Base-by-base conservation (phyloP, 2,888 invertebrate species). In the Lasioglossum malachurum region DNA sequence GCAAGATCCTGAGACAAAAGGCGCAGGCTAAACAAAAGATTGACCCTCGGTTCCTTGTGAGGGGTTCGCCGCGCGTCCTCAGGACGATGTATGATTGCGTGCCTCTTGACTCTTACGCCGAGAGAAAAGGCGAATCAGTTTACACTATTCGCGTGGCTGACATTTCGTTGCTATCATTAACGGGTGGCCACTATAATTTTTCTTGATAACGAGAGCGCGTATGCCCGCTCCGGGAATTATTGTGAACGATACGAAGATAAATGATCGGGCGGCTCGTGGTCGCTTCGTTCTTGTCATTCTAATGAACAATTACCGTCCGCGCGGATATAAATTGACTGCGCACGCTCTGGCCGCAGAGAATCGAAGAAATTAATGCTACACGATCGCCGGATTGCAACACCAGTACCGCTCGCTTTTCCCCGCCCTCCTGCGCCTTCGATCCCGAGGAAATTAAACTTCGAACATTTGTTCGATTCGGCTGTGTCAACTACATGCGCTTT, bases 1-100 rank as follows among this genome's bases (percentile, higher is more conserved):
- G 88, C 88, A 60, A 88, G 83, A 81, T 81, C 46, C 81, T 38
- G 84, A 79, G 67, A 88, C 88, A 88, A 88, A 88, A 86, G 88
- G 49, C 75, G 76, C 72, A 74, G 27, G 71, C 60, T 31, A 75
- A 87, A 87, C 80, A 87, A 87, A 87, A 87, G 83, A 83, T 74
- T 87, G 87, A 87, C 83, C 87, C 76, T 69, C 71, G 80, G 75
- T 83, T 81, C 78, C 75, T 87, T 78, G 87, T 67, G 80, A 78
- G 81, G 78, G 57, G 44, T 49, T 44, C 69, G 57, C 74, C 49
- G 57, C 71, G 60, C 76, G 75, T 83, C 73, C 80, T 74, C 69
- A n/a, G 73, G 44, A 81, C 80, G 87, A 87, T 74, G 83, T 87
- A 87, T 77, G 87, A 81, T 78, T 87, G 87, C 87, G 87, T 87